phyloP scores from a whole-genome alignment of 2,888 invertebrate genomes.

The Ophion costatus region DNA sequence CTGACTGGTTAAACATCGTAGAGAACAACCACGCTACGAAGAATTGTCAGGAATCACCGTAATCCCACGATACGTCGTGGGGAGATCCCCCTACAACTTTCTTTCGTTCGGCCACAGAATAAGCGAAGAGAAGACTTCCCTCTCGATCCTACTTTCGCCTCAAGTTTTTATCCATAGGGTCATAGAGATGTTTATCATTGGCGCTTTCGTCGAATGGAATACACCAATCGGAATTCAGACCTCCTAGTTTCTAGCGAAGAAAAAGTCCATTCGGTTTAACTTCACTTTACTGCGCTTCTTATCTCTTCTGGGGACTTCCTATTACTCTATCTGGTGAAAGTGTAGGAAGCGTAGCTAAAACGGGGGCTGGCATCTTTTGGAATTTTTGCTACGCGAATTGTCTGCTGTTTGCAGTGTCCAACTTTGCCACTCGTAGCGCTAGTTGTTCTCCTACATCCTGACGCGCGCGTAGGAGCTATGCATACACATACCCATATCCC shows the following conservation, averaged over 20 bases:
- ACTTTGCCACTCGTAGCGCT: too few species aligned
- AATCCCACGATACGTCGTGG: slow-evolving; percentile 33
- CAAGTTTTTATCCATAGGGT: neutral
- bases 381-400: too few species aligned
- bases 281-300: too few species aligned
- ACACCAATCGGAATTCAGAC: neutral
- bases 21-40: slow-evolving; percentile 31
- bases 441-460: too few species aligned
- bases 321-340: too few species aligned
- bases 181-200: neutral
- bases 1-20: neutral
- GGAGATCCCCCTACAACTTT: slow-evolving; percentile 53
- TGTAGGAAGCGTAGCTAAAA: too few species aligned
- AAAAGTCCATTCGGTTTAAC: neutral
- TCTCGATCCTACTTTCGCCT: neutral
- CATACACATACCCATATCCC: too few species aligned
- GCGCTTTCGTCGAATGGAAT: neutral
- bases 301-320: too few species aligned
- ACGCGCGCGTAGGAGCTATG: too few species aligned
- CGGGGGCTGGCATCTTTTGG: too few species aligned
- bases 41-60: slow-evolving; percentile 61
- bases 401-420: too few species aligned
- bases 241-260: neutral
- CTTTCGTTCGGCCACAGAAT: neutral
- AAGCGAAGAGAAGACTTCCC: neutral